Percentiles rank a stretch among this genome's conserved stretches.
Evolutionary conservation across 1,140 invertebrate genomes (phyloP).

Genomic region (Atta texana): DNA sequence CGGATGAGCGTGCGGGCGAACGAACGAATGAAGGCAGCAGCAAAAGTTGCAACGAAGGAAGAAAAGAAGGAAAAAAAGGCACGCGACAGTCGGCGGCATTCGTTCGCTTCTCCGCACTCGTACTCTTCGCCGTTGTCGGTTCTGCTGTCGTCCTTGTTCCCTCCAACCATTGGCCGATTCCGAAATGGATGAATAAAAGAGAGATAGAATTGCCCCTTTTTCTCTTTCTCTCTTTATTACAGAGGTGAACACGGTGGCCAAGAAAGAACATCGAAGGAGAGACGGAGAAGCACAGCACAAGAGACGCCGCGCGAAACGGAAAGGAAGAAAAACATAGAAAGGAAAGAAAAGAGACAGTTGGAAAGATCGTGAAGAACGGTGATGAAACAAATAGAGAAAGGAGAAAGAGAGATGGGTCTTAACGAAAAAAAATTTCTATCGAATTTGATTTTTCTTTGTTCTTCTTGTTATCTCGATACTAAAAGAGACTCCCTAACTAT

Average conservation of each 20-base stretch:
- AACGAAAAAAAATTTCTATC: background rate
- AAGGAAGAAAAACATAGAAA: constrained; percentile 20
- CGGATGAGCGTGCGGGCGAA: constrained; percentile 43
- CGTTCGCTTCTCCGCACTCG: constrained; percentile 61
- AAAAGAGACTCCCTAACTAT: background rate
- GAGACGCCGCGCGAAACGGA: constrained; percentile 44
- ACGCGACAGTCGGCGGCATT: constrained; percentile 77
- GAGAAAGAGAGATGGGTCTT: background rate
- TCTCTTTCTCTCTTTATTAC: constrained; percentile 35
- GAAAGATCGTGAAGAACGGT: constrained; percentile 25
- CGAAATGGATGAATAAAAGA: constrained; percentile 72
- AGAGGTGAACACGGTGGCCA: constrained; percentile 51
- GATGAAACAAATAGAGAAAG: background rate
- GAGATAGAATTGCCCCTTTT: constrained; percentile 47
- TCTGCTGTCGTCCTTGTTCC: constrained; percentile 65
- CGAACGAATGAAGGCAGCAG: constrained; percentile 58
- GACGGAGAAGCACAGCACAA: constrained; percentile 25
- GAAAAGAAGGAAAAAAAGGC: constrained; percentile 75
- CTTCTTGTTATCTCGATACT: background rate
- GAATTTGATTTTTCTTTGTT: constrained; percentile 13
- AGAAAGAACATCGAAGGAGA: constrained; percentile 65
- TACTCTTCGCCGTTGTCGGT: constrained; percentile 41
- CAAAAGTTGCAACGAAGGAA: constrained; percentile 64
- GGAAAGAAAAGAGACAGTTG: constrained; percentile 61
- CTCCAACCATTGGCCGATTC: constrained; percentile 65